phyloP scores from a whole-genome alignment of 2,113 vertebrate species.

The Chloebia gouldiae region DNA sequence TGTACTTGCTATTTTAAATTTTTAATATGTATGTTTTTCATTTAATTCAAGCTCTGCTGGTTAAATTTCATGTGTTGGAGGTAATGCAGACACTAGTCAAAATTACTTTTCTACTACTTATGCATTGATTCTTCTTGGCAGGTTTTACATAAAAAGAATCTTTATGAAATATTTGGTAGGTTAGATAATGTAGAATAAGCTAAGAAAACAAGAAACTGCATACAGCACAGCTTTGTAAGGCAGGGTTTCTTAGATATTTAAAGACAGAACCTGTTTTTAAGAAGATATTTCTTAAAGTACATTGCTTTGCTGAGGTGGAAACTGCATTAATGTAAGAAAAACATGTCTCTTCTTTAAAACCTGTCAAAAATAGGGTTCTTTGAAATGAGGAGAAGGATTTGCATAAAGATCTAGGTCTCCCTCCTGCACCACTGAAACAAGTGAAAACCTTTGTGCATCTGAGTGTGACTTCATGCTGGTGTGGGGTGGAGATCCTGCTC shows the following conservation, averaged over 20 bases:
- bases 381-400: background rate
- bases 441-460: background rate
- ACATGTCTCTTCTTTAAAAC: background rate
- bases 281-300: background rate
- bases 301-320: background rate
- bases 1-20: conserved; percentile 35
- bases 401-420: background rate
- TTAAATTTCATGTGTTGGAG: conserved; percentile 24
- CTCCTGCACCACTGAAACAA: background rate
- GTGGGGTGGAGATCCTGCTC: background rate
- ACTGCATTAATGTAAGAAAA: background rate
- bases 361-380: background rate
- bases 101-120: conserved; percentile 15
- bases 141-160: background rate
- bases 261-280: background rate
- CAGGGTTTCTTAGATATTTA: background rate
- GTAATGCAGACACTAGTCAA: background rate
- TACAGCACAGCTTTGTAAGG: background rate
- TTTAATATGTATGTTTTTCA: conserved; percentile 17
- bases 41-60: conserved; percentile 18
- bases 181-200: background rate
- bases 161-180: background rate
- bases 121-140: background rate
- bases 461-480: rapidly evolving
- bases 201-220: background rate